Evolutionary conservation across 2,113 vertebrate species (phyloP), one percentile per base, ranked within the genome.

Genomic region (Centropus bengalensis): DNA sequence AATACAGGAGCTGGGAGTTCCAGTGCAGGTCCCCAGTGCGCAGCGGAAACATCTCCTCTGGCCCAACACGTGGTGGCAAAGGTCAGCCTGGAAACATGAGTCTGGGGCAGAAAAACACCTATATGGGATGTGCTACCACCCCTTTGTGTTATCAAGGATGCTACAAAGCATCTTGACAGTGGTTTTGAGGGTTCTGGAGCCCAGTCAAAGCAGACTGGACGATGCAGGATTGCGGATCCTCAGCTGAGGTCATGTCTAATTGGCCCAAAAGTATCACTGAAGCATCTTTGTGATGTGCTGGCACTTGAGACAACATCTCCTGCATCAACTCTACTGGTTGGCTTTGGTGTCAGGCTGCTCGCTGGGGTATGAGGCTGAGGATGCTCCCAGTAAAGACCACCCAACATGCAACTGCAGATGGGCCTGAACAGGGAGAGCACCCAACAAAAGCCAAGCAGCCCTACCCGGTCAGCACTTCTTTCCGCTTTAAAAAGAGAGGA

Each of bases 1-100:
- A 97, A 97, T 96, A 97, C 90, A 90, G 91, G 88, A 94, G 89
- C 44, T 6, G 45, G 58, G 92, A 97, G 79, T 91, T 71, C 95
- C 52, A 0, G 79, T 2, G 1, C 64, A 7, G 93, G 49, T 75
- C 49, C 78, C 55, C 80, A 76, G 66, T 58, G 75, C 2, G 0
- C 82, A 42, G 77, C 1, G 26, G 80, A 92, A 95, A 40, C 30
- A 2, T 64, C 84, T 90, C 84, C 77, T 73, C 92, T 69, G 74
- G 59, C 82, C 93, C 87, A n/a, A 79, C 74, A n/a, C 1, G 9
- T 6, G 1, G 73, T 36, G 70, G n/a, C 80, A 59, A 52, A 64
- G 87, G 71, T 83, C 83, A 76, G 64, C 54, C 36, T 32, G 47
- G n/a, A 68, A 86, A 56, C 62, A 63, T 2, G 0, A 21, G 58